Percentiles rank a stretch among this genome's conserved stretches.
Evolutionary conservation across 2,888 invertebrate species (phyloP).

Genomic region (Epirrita christyi): DNA sequence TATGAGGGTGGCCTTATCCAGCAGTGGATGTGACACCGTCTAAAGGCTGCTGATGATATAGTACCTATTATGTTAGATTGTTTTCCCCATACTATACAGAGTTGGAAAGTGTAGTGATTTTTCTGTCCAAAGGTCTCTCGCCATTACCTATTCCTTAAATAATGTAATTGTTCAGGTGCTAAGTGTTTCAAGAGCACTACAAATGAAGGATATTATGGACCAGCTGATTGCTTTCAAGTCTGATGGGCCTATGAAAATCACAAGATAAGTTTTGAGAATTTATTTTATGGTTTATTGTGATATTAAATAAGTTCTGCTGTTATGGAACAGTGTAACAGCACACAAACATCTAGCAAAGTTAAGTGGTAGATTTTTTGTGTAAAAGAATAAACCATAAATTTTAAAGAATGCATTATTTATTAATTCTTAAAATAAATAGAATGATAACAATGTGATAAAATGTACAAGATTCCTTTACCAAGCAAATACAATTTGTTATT

Average conservation of each 20-base stretch:
- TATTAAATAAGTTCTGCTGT: neutral
- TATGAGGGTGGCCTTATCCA: no score
- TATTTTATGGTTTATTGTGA: neutral
- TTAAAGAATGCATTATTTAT: constrained; percentile 74
- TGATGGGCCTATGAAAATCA: neutral
- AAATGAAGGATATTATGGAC: constrained; percentile 49
- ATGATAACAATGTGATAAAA: constrained; percentile 65
- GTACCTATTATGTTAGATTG: no score
- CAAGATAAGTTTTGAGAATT: constrained; percentile 1
- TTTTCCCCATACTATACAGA: no score
- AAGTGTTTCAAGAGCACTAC: constrained; percentile 49
- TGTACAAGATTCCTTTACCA: constrained; percentile 75
- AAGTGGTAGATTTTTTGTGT: neutral
- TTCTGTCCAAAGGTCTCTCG: no score
- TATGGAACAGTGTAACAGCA: no score
- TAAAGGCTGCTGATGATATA: no score
- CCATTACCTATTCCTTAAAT: no score
- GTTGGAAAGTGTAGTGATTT: no score
- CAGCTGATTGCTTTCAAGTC: constrained; percentile 46
- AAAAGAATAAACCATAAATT: constrained; percentile 30
- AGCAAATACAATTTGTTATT: constrained; percentile 40
- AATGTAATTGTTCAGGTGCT: constrained; percentile 52
- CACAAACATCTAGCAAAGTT: neutral
- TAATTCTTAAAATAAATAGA: constrained; percentile 76
- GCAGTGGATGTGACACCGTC: no score